Base-by-base conservation (phyloP, 2,113 vertebrate species). In the Haemorhous mexicanus region DNA sequence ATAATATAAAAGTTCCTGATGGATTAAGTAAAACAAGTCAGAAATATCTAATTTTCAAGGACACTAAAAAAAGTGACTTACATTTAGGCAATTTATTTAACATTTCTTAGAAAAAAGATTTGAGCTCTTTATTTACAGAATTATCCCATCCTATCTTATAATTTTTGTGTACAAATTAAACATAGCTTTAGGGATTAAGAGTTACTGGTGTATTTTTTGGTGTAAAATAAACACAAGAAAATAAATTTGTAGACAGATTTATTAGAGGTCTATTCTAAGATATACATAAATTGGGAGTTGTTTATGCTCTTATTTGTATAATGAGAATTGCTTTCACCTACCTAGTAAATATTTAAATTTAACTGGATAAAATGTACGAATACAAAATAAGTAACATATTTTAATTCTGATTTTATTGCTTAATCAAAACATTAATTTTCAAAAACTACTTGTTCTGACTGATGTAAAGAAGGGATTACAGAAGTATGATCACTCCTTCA, bases 121-220 rank as follows among this genome's bases (percentile, higher is more conserved):
- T 90, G 24, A 86, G 53, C 19, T 87, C 24, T 76, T 76, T 87
- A 59, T 90, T 82, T 87, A 75, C 17, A 76, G 47, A 79, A 72
- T 90, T 90, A 72, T 55, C 8, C 3, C 13, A 26, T 14, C 26
- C 2, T 85, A 47, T 9, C 18, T 75, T 81, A 63, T 82, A 85
- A 46, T 68, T 90, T 90, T 78, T 94, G 33, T 61, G 3, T 80
- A 82, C 53, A 72, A 80, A 83, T 44, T 75, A 93, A 93, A 83
- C 16, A 76, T 3, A 59, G 35, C 26, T 88, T 92, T 83, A 88
- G 8, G 32, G 53, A 93, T 86, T 86, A 86, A 83, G 27, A 76
- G 17, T 13, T 56, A 37, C 7, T 64, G 30, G 19, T 64, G 39
- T 24, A 5, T 64, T 83, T 84, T 82, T 41, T 56, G 4, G 9